Percentiles rank a stretch among this genome's conserved stretches.
These are phyloP conservation scores for Drosophila eugracilis DNA, from an alignment of 1,140 invertebrate genomes.

Conservation along the genomic window DNA sequence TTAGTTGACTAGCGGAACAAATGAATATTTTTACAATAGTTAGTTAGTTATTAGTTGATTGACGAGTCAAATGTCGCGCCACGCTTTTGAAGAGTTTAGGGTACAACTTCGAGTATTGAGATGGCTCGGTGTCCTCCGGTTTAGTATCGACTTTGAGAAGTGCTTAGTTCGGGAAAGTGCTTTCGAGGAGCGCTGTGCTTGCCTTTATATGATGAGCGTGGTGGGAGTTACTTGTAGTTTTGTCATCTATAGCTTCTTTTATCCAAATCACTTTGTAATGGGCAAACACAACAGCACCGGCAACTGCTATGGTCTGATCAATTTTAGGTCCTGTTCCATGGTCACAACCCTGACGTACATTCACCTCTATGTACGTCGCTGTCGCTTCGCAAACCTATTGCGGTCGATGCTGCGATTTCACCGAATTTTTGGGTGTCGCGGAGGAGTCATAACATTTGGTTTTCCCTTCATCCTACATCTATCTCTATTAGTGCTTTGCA, in stretches of 20 bases:
- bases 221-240: background rate
- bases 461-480: slow-evolving; percentile 3
- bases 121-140: slow-evolving; percentile 16
- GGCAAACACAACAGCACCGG: slow-evolving; percentile 27
- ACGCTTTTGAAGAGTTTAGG: slow-evolving; percentile 21
- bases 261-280: slow-evolving; percentile 15
- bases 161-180: background rate
- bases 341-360: slow-evolving; percentile 11
- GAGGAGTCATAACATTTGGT: too few relatives aligned
- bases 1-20: background rate
- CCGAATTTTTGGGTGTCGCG: too few relatives aligned
- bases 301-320: slow-evolving; percentile 24
- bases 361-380: slow-evolving; percentile 17
- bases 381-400: slow-evolving; percentile 15
- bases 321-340: slow-evolving; percentile 10
- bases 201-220: background rate
- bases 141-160: slow-evolving; percentile 16
- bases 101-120: slow-evolving; percentile 15
- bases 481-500: background rate
- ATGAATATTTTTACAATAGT: background rate
- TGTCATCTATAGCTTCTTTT: background rate
- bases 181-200: slow-evolving; percentile 3
- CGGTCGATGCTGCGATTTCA: slow-evolving; percentile 12
- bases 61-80: slow-evolving; percentile 14
- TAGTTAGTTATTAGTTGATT: slow-evolving; percentile 28